Evolutionary conservation across 1,140 invertebrate species (phyloP).

Genomic region (Platorchestia sp.): DNA sequence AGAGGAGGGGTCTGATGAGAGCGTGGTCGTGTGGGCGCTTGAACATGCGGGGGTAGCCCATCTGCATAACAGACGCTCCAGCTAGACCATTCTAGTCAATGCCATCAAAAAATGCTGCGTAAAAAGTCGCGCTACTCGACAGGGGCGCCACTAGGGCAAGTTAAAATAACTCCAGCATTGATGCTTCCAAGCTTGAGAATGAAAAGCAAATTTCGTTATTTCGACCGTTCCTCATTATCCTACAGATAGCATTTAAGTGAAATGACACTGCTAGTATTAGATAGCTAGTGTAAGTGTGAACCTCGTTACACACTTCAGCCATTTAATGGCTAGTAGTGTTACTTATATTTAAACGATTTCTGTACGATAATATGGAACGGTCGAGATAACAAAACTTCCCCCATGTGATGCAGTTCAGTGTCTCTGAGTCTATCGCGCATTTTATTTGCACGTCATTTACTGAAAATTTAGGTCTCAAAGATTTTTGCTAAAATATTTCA

Average conservation of each 20-base stretch:
- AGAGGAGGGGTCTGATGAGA: neutral
- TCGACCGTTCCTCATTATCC: too few relatives aligned
- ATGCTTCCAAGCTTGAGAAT: too few relatives aligned
- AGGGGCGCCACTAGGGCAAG: neutral
- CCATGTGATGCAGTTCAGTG: neutral
- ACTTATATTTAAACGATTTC: too few relatives aligned
- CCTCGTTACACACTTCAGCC: too few relatives aligned
- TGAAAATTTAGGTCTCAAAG: neutral
- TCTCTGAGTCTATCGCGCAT: neutral
- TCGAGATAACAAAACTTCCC: too few relatives aligned
- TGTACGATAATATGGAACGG: too few relatives aligned
- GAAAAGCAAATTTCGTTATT: too few relatives aligned
- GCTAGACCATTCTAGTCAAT: neutral
- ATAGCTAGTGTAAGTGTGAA: too few relatives aligned
- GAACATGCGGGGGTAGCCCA: conserved; percentile 37
- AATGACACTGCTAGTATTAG: too few relatives aligned
- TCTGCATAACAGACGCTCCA: conserved; percentile 24
- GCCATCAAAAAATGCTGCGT: neutral
- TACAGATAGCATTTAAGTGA: too few relatives aligned
- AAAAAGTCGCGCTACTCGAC: neutral
- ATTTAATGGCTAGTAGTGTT: too few relatives aligned
- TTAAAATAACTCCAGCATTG: too few relatives aligned
- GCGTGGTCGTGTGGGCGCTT: conserved; percentile 24
- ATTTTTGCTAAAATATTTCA: neutral
- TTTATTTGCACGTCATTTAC: neutral